Percentiles rank a stretch among this genome's conserved stretches.
phyloP scores from a whole-genome alignment of 1,140 invertebrate genomes.

The Homalodisca vitripennis region DNA sequence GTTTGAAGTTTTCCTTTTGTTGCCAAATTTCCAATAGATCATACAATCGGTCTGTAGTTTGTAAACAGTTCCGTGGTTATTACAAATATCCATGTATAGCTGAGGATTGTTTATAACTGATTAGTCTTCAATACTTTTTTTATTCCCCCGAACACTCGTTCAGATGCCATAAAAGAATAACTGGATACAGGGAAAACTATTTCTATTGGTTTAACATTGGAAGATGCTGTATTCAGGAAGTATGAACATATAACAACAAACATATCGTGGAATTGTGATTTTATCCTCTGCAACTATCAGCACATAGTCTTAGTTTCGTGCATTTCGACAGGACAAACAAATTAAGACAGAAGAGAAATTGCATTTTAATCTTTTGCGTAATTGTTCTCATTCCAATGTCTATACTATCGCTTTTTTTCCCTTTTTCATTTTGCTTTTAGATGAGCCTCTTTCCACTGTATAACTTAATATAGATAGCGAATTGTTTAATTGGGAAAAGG shows the following conservation, averaged over 20 bases:
- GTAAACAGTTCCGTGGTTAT: conserved; percentile 6
- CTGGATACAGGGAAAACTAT: neutral
- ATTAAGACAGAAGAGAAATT: conserved; percentile 16
- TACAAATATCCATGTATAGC: neutral
- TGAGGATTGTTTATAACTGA: neutral
- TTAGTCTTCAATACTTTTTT: conserved; percentile 5
- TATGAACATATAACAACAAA: neutral
- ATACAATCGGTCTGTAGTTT: neutral
- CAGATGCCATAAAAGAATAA: neutral
- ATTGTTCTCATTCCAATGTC: no score
- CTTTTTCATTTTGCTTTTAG: conserved; percentile 14
- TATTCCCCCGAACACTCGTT: neutral
- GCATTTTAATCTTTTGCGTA: conserved; percentile 19
- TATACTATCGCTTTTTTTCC: conserved; percentile 15
- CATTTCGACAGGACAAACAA: neutral
- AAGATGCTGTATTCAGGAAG: neutral
- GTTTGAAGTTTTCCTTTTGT: neutral
- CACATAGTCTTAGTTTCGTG: neutral
- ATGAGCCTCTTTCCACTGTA: conserved; percentile 22
- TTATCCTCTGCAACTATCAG: neutral
- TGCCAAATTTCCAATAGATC: neutral
- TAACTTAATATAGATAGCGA: no score
- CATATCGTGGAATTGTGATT: neutral
- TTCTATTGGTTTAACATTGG: neutral
- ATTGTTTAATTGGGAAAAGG: no score